Evolutionary conservation across 2,888 invertebrate genomes (phyloP).

Genomic region (Polydesmus complanatus): DNA sequence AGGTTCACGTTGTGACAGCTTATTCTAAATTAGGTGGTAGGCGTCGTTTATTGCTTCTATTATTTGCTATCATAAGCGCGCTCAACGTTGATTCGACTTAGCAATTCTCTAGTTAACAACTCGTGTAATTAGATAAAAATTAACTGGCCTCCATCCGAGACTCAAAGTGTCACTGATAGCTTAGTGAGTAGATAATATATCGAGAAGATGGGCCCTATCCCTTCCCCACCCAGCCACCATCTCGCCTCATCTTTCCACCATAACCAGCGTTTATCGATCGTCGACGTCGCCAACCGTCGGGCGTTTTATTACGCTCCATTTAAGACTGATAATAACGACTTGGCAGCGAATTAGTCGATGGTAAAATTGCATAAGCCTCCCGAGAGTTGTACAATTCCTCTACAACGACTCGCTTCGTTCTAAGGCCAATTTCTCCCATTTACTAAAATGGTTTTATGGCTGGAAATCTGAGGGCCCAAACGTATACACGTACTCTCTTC

Average conservation of each 20-base stretch:
- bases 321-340: slow-evolving; percentile 3
- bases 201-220: not conserved
- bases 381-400: not conserved
- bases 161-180: not conserved
- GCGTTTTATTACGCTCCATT: slow-evolving; percentile 2
- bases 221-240: not conserved
- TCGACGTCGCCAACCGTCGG: not conserved
- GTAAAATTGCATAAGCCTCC: not conserved
- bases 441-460: not conserved
- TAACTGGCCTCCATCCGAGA: not conserved
- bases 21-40: too few relatives aligned
- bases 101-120: not conserved
- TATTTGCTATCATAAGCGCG: too few relatives aligned
- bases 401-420: not conserved
- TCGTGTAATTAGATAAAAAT: not conserved
- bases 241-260: not conserved
- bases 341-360: slow-evolving; percentile 4
- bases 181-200: not conserved
- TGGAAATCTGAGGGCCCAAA: not conserved
- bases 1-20: too few relatives aligned
- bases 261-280: not conserved
- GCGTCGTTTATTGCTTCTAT: too few relatives aligned
- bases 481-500: too few relatives aligned
- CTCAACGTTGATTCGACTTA: too few relatives aligned
- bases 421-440: not conserved